Percentiles rank a stretch among this genome's conserved stretches.
These are phyloP conservation scores for Empidonax traillii DNA, from an alignment of 2,113 vertebrate species.

Conservation along the genomic window DNA sequence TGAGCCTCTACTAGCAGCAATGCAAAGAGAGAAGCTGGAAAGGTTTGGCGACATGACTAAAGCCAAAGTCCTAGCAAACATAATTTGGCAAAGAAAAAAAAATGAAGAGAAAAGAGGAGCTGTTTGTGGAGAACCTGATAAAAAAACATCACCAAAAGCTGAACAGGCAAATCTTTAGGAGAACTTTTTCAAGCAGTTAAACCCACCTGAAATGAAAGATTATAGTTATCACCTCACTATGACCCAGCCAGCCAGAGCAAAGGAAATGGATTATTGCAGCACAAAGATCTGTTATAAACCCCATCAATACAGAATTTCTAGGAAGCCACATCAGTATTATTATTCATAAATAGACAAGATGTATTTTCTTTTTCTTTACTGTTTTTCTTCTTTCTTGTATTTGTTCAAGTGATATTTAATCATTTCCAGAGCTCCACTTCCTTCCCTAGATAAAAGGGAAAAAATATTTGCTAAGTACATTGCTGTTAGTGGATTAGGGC, in stretches of 20 bases:
- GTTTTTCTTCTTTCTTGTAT: background rate
- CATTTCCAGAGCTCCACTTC: background rate
- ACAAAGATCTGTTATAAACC: background rate
- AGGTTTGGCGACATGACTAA: background rate
- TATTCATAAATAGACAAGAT: background rate
- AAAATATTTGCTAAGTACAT: background rate
- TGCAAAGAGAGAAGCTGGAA: background rate
- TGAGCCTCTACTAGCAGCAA: conserved; percentile 30
- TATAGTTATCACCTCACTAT: background rate
- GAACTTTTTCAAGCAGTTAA: background rate
- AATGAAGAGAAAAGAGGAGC: background rate
- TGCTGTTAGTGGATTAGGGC: background rate
- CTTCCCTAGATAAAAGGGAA: background rate
- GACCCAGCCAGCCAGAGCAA: background rate
- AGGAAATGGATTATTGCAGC: background rate
- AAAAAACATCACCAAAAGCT: background rate
- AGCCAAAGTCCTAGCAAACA: background rate
- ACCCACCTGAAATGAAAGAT: background rate
- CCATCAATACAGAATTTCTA: background rate
- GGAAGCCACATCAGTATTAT: background rate
- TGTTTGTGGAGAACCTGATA: background rate
- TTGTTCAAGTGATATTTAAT: background rate
- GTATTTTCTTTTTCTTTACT: background rate
- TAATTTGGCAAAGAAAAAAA: background rate
- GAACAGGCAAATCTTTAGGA: background rate